Conservation (phyloP, 37 sponge, comb jelly and placozoan species). For the Beroe forskalii region DNA sequence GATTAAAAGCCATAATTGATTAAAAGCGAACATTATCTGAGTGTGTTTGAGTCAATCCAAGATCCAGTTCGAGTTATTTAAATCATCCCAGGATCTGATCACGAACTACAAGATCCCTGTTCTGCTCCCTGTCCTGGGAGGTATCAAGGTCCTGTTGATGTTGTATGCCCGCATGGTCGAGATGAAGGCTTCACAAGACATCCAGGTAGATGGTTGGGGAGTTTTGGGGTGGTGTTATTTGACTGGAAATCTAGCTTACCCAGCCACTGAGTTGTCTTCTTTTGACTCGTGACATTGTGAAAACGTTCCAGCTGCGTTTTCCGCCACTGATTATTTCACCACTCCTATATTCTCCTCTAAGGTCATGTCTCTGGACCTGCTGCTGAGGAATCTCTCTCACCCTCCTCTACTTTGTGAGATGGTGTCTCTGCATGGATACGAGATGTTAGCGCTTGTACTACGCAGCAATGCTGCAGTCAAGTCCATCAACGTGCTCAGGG, state of each 20-base stretch:
- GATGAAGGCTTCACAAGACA: constrained; percentile 24
- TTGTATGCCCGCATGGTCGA: constrained; percentile 25
- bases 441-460: constrained; percentile 51
- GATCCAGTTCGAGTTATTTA: too few relatives aligned
- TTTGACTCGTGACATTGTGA: too few relatives aligned
- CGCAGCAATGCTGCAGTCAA: not conserved
- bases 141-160: constrained; percentile 53
- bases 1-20: too few relatives aligned
- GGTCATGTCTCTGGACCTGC: constrained; percentile 44
- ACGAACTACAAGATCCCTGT: constrained; percentile 39
- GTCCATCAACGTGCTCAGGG: constrained; percentile 2
- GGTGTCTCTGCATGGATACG: constrained; percentile 47
- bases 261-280: too few relatives aligned
- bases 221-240: too few relatives aligned
- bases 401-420: constrained; percentile 64
- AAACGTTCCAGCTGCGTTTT: too few relatives aligned
- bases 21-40: too few relatives aligned
- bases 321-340: too few relatives aligned
- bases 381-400: constrained; percentile 19
- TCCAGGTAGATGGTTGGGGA: constrained; percentile 43
- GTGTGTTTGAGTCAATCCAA: too few relatives aligned
- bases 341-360: too few relatives aligned
- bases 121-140: constrained; percentile 21
- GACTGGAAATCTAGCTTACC: too few relatives aligned
- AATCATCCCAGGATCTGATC: not conserved